These are phyloP conservation scores for Ecliptopera silaceata DNA, from an alignment of 2,888 invertebrate genomes.

Conservation along the genomic window DNA sequence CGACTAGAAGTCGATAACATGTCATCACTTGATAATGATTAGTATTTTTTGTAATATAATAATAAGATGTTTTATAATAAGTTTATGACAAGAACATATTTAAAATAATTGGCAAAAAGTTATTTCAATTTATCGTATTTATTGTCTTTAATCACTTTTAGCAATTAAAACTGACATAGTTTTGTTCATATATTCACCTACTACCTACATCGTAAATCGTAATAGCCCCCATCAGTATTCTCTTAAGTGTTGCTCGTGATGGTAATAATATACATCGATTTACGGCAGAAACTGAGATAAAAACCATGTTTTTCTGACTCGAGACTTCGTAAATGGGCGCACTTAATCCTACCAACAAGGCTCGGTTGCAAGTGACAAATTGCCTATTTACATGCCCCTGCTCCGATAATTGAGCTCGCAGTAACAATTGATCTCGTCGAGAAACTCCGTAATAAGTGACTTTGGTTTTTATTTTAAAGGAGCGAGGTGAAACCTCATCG, in stretches of 20 bases:
- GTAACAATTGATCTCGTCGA: conserved; percentile 23
- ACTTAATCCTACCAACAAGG: conserved; percentile 50
- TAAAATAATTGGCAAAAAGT: too few species aligned
- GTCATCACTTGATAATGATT: too few species aligned
- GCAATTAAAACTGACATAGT: too few species aligned
- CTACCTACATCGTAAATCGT: background rate
- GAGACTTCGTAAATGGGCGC: conserved; percentile 45
- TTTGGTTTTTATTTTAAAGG: conserved; percentile 2
- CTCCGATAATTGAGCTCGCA: conserved; percentile 50
- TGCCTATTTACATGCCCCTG: conserved; percentile 55
- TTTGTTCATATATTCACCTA: too few species aligned
- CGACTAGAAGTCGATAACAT: too few species aligned
- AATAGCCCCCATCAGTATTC: background rate
- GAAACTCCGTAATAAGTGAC: background rate
- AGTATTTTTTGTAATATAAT: too few species aligned
- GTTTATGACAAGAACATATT: too few species aligned
- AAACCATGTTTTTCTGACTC: conserved; percentile 41
- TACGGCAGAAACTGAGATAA: conserved; percentile 27
- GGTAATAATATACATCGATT: conserved; percentile 11
- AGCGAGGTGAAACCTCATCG: background rate
- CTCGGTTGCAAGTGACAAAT: conserved; percentile 59
- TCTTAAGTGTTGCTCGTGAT: background rate
- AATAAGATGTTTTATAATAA: too few species aligned
- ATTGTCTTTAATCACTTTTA: too few species aligned
- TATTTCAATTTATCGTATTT: too few species aligned